Evolutionary conservation across 2,888 invertebrate genomes (phyloP), one percentile per base, ranked within the genome.

Genomic region (Polydrusus pterygomalis): DNA sequence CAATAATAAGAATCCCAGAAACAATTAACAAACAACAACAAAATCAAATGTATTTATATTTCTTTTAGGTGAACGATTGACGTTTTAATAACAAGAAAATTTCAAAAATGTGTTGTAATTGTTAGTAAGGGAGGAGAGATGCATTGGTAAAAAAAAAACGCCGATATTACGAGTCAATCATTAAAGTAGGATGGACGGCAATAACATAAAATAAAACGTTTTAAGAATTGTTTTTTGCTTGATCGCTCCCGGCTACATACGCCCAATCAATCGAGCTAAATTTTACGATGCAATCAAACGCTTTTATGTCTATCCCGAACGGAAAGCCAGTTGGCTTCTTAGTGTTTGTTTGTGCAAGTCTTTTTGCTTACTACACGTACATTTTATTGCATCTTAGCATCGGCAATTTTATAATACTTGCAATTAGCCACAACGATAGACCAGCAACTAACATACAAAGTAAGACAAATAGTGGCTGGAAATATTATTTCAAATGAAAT

Each of bases 201-300:
- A 47, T 47, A 17, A 15, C 47, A 67, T 58, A 73, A 73, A 73
- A 65, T 49, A 72, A 72, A 49, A 72, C 56, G 56, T 51, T 43
- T 17, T 34, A 67, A 45, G 64, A 34, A 73, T 65, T 73, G 58
- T 74, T 69, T 63, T 54, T 34, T 47, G 63, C 47, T 30, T 54
- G 63, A 68, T 62, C 54, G 47, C 62, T 49, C 51, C 69, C 56
- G 20, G 51, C 40, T 51, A 34, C 68, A 69, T 49, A 62, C 63
- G 17, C 45, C 64, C 70, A 70, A 75, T 75, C 75, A 75, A 70
- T 71, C 64, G 65, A 54, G 58, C 65, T 65, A 75, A 75, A 63
- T 56, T 75, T 75, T 75, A 75, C 65, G 75, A 75, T 17, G 60
- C 51, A 60, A 62, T 70, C 58, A 70, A 70, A 70, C 9, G 49